Conservation (phyloP, 2,888 invertebrate species). For the Tineola bisselliella region DNA sequence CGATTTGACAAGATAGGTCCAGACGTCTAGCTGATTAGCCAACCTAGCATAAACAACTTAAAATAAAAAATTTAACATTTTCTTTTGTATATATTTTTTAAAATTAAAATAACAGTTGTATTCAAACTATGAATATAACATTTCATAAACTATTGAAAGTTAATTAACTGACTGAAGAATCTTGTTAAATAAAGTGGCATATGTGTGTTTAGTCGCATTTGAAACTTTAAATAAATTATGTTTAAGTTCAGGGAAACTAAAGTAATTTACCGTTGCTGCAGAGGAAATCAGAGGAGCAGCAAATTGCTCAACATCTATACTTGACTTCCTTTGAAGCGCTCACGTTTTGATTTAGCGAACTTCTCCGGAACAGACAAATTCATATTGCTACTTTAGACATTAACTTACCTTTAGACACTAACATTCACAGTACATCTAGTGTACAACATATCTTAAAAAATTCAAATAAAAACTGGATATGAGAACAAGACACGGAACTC, state of each 20-base stretch:
- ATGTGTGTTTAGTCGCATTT: neutral
- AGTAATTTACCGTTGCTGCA: slow-evolving; percentile 24
- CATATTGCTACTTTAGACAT: neutral
- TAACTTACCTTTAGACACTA: neutral
- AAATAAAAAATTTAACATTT: too few species aligned
- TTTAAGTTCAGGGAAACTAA: slow-evolving; percentile 18
- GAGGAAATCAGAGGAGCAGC: slow-evolving; percentile 24
- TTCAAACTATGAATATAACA: too few species aligned
- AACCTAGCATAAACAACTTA: too few species aligned
- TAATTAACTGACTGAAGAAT: neutral
- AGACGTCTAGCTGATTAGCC: too few species aligned
- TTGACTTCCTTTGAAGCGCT: slow-evolving; percentile 23
- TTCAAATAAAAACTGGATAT: too few species aligned
- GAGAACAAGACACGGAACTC: too few species aligned
- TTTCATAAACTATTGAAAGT: too few species aligned
- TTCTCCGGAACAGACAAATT: neutral
- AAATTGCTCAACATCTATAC: slow-evolving; percentile 26
- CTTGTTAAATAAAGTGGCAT: neutral
- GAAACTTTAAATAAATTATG: neutral
- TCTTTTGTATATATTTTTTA: too few species aligned
- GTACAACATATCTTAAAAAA: neutral
- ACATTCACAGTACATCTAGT: too few species aligned
- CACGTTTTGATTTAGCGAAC: slow-evolving; percentile 12
- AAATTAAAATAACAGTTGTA: too few species aligned
- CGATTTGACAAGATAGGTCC: too few species aligned